Evolutionary conservation across 2,888 invertebrate genomes (phyloP).

Genomic region (Thelaira solivaga): DNA sequence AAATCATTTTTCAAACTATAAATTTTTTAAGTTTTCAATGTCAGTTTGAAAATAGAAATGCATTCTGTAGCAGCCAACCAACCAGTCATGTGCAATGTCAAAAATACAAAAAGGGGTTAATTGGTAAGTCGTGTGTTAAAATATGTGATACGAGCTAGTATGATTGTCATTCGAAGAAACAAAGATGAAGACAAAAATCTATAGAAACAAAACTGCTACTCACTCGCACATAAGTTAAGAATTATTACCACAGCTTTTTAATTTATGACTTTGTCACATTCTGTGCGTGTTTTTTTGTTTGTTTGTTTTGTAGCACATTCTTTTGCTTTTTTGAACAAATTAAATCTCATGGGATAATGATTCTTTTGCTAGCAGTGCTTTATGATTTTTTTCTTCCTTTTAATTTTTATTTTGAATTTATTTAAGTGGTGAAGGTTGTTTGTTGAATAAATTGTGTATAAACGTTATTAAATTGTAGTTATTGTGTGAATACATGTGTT

Average conservation of each 20-base stretch:
- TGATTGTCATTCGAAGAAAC: slow-evolving; percentile 36
- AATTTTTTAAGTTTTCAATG: too few species aligned
- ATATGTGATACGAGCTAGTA: slow-evolving; percentile 25
- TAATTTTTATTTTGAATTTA: neutral
- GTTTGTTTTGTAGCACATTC: too few species aligned
- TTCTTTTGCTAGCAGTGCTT: slow-evolving; percentile 16
- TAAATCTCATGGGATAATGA: slow-evolving; percentile 56
- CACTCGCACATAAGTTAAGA: slow-evolving; percentile 23
- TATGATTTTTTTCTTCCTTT: neutral
- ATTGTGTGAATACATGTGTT: slow-evolving; percentile 57
- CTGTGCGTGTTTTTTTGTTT: slow-evolving; percentile 40
- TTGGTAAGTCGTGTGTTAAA: slow-evolving; percentile 19
- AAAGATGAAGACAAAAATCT: slow-evolving; percentile 8
- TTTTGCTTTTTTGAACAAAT: slow-evolving; percentile 36
- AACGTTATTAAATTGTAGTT: slow-evolving; percentile 28
- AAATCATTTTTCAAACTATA: too few species aligned
- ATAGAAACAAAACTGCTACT: slow-evolving; percentile 2
- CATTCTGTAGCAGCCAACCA: too few species aligned
- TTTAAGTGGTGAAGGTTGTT: slow-evolving; percentile 5
- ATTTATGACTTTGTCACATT: slow-evolving; percentile 59
- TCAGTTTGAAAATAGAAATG: neutral
- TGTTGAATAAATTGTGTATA: slow-evolving; percentile 22
- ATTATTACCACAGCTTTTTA: slow-evolving; percentile 55
- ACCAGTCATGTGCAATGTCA: neutral
- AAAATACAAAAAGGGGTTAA: slow-evolving; percentile 23